phyloP scores from a whole-genome alignment of 2,797 vertebrate genomes.

The Lophotriccus pileatus region DNA sequence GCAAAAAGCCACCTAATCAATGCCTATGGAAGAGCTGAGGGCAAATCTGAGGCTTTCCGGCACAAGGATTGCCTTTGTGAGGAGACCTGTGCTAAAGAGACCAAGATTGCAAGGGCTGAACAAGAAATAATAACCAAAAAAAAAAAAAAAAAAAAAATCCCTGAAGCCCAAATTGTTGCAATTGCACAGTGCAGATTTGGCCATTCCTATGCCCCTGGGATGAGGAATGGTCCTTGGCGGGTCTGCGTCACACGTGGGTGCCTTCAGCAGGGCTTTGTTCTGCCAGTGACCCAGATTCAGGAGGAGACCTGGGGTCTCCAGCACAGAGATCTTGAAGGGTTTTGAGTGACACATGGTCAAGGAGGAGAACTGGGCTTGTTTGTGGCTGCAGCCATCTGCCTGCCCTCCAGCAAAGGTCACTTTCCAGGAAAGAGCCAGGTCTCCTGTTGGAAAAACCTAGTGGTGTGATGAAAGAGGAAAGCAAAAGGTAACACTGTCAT shows the following conservation, averaged over 20 bases:
- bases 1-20: conserved; percentile 75
- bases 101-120: conserved; percentile 57
- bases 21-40: conserved; percentile 72
- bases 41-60: conserved; percentile 69
- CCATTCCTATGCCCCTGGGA: conserved; percentile 9
- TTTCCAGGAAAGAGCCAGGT: conserved; percentile 21
- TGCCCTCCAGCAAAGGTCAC: conserved; percentile 46
- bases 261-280: neutral
- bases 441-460: neutral
- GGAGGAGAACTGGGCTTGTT: conserved; percentile 34
- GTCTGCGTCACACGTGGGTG: neutral
- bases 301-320: conserved; percentile 17
- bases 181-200: conserved; percentile 52
- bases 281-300: conserved; percentile 67
- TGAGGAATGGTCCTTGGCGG: neutral
- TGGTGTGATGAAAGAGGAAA: neutral
- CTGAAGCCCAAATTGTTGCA: conserved; percentile 54
- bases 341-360: conserved; percentile 38
- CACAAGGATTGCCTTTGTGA: conserved; percentile 73
- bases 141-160: too few relatives aligned
- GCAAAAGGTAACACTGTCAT: neutral
- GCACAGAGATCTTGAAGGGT: neutral
- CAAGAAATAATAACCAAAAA: conserved; percentile 28
- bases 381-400: conserved; percentile 12
- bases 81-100: conserved; percentile 63